Conservation (phyloP, 2,113 vertebrate species). For the Cottus gobio region DNA sequence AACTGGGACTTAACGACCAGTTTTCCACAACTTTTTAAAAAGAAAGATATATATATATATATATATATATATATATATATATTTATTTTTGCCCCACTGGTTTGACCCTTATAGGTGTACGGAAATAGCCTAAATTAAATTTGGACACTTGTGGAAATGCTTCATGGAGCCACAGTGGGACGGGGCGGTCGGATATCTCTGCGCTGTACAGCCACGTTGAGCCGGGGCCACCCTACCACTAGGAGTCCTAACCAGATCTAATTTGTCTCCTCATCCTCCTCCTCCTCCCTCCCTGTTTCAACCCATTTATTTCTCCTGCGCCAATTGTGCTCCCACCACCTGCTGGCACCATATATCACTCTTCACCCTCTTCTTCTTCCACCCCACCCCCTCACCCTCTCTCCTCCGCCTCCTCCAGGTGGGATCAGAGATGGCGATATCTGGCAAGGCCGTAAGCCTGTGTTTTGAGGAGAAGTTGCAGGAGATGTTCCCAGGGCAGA, state of each 20-base stretch:
- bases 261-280: slow-evolving; percentile 76
- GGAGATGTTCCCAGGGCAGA: slow-evolving; percentile 94
- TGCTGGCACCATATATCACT: slow-evolving; percentile 46
- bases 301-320: slow-evolving; percentile 58
- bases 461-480: slow-evolving; percentile 97
- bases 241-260: slow-evolving; percentile 77
- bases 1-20: background rate
- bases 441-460: slow-evolving; percentile 93
- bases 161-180: slow-evolving; percentile 75
- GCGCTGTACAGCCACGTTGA: slow-evolving; percentile 89
- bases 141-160: slow-evolving; percentile 22
- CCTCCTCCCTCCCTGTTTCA: slow-evolving; percentile 47
- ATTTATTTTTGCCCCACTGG: background rate
- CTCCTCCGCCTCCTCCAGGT: slow-evolving; percentile 80
- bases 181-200: slow-evolving; percentile 57
- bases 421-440: slow-evolving; percentile 98
- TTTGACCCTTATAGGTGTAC: background rate
- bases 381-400: slow-evolving; percentile 10
- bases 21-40: slow-evolving; percentile 2
- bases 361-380: slow-evolving; percentile 42
- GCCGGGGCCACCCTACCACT: slow-evolving; percentile 75
- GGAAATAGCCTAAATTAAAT: background rate
- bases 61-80: no score
- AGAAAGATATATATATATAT: no score
- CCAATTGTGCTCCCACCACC: slow-evolving; percentile 20